Conservation (phyloP, 2,113 vertebrate species). For the Scomber japonicus region DNA sequence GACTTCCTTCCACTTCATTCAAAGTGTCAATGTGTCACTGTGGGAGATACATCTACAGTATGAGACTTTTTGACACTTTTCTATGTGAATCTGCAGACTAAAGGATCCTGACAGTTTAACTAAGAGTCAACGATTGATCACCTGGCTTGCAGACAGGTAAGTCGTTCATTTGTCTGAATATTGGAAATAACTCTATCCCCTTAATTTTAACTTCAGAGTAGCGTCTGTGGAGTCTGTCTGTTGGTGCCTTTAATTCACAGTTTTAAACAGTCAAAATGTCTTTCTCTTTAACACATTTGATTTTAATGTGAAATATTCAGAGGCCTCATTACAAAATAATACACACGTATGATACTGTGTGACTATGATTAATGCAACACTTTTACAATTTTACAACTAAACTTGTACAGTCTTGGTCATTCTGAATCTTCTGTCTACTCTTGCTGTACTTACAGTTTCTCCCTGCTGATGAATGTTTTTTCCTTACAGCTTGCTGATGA, state of each 20-base stretch:
- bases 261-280: background rate
- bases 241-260: background rate
- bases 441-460: background rate
- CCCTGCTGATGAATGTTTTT: conserved; percentile 26
- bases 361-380: background rate
- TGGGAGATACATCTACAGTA: no score
- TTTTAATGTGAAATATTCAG: background rate
- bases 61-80: background rate
- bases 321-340: background rate
- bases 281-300: no score
- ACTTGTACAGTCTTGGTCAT: no score
- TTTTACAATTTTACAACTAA: conserved; percentile 4
- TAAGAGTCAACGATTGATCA: conserved; percentile 87
- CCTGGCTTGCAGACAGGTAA: conserved; percentile 95
- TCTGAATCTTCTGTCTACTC: background rate
- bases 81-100: conserved; percentile 81
- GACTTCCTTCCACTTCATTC: background rate
- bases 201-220: background rate
- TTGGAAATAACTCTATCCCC: background rate
- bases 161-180: conserved; percentile 52
- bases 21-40: background rate
- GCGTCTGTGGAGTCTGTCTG: background rate
- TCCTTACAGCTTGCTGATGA: conserved; percentile 93
- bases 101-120: conserved; percentile 88
- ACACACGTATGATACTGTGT: background rate